Conservation (phyloP, 2,888 invertebrate genomes). For the Oscheius sp. region DNA sequence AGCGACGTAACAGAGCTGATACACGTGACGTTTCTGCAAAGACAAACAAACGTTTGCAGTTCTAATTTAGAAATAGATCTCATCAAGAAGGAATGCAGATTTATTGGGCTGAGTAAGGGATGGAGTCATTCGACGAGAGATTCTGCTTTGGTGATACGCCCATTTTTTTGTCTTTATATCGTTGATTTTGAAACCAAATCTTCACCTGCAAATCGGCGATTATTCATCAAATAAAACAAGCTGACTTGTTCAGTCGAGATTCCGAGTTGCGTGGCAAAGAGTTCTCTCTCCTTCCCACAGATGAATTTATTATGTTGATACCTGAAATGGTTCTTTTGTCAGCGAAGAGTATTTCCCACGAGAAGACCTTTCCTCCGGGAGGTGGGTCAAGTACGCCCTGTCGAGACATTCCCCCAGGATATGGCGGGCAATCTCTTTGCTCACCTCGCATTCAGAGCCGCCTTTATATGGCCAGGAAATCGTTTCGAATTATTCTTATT, state of each 20-base stretch:
- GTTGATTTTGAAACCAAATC: conserved; percentile 24
- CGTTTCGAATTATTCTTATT: background rate
- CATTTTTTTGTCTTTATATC: conserved; percentile 6
- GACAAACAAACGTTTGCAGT: conserved; percentile 7
- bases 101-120: background rate
- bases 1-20: background rate
- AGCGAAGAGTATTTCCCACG: conserved; percentile 4
- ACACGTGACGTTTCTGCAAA: conserved; percentile 1
- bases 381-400: conserved; percentile 17
- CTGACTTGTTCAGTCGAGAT: background rate
- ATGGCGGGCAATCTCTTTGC: background rate
- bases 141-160: background rate
- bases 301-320: background rate
- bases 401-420: background rate
- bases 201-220: background rate
- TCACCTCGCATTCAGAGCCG: no score
- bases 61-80: background rate
- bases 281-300: background rate
- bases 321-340: background rate
- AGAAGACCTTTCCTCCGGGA: background rate
- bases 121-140: background rate
- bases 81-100: background rate
- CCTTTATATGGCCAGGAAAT: background rate
- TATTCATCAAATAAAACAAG: background rate
- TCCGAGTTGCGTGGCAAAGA: background rate